phyloP scores from a whole-genome alignment of 35 echinoderm and acorn worm species.

The Apostichopus parvimensis region DNA sequence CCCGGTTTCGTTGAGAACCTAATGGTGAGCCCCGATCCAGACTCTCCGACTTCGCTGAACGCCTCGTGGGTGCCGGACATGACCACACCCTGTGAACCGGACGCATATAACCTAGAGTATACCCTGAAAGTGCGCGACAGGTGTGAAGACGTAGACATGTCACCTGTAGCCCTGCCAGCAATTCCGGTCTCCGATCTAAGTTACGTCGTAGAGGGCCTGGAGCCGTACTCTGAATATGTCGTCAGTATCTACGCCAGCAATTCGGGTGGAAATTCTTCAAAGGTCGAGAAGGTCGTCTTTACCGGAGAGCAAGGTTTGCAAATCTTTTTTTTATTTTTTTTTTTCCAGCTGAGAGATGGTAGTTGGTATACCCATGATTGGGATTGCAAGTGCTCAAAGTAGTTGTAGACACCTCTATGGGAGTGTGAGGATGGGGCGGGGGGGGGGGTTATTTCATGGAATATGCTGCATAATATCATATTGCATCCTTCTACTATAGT shows the following conservation, averaged over 20 bases:
- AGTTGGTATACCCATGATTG: too few relatives aligned
- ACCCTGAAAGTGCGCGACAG: background rate
- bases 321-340: background rate
- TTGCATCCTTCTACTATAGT: too few relatives aligned
- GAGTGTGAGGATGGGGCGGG: too few relatives aligned
- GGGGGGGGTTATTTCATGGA: too few relatives aligned
- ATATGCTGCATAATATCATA: too few relatives aligned
- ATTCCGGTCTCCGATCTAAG: background rate
- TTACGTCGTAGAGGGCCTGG: background rate
- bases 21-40: background rate
- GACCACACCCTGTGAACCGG: background rate
- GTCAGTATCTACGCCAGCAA: background rate
- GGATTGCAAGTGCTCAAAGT: too few relatives aligned
- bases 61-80: background rate
- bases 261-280: slow-evolving; percentile 20
- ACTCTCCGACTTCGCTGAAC: background rate
- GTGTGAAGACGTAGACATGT: slow-evolving; percentile 6
- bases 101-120: background rate
- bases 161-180: background rate
- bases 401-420: too few relatives aligned
- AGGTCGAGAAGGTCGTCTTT: slow-evolving; percentile 2
- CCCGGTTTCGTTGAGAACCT: background rate
- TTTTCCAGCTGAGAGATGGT: too few relatives aligned
- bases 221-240: slow-evolving; percentile 14
- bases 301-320: slow-evolving; percentile 44